A percentile compares a stretch with the other conserved stretches of the same genome.
Conservation (phyloP, 1,140 invertebrate genomes). For the Phenacoccus solenopsis region DNA sequence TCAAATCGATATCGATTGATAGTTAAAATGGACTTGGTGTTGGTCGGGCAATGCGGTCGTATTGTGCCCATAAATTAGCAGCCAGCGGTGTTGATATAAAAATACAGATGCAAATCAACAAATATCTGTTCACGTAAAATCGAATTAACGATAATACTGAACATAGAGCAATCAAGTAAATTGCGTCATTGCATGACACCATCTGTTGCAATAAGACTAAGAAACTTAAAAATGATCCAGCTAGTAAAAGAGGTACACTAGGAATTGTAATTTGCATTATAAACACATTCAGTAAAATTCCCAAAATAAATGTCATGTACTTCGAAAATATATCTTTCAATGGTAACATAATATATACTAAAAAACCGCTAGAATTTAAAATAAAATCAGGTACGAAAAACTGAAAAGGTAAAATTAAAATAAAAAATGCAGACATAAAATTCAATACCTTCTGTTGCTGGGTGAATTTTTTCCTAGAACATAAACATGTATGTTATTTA, state of each 20-base stretch:
- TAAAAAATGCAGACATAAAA: not conserved
- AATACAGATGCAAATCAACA: not conserved
- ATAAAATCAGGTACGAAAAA: not conserved
- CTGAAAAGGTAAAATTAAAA: not conserved
- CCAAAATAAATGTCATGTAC: not conserved
- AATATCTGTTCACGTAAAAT: not conserved
- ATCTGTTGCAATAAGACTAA: not conserved
- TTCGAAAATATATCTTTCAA: not conserved
- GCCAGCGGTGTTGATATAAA: not conserved
- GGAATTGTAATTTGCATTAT: not conserved
- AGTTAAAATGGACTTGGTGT: not conserved
- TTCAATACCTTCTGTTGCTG: not conserved
- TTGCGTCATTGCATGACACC: not conserved
- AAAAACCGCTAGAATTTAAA: not conserved
- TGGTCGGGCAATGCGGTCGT: too few relatives aligned
- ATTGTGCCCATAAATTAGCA: too few relatives aligned
- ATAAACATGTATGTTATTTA: too few relatives aligned
- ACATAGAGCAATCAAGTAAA: not conserved
- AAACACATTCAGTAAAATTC: not conserved
- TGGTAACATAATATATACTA: not conserved
- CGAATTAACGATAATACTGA: not conserved
- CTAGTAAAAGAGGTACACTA: not conserved
- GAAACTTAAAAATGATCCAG: not conserved
- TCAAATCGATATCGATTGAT: not conserved
- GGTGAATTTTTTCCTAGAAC: too few relatives aligned